Base-by-base conservation (phyloP, 2,888 invertebrate species). In the Nemotelus nigrinus region DNA sequence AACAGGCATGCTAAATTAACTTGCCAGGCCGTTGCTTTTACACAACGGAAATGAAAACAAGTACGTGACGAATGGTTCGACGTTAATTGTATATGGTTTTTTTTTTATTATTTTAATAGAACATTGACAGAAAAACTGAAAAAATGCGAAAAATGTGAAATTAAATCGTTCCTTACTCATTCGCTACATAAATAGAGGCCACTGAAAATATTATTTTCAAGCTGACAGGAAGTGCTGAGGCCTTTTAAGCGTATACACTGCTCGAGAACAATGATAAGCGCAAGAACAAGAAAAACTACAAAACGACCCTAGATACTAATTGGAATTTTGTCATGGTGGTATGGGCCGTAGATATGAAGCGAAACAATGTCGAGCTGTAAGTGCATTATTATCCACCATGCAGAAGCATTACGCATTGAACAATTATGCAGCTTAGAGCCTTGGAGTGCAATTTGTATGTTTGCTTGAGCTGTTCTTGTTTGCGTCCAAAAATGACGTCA, bases 221-320 rank as follows among this genome's bases (percentile, higher is more conserved):
- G 48, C 63, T 47, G 48, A 60, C 74, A 74, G 74, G 74, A 74
- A 74, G 74, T 63, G 60, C 5, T 74, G 60, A 60, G 74, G 47
- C 50, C 74, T 74, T 71, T 74, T 74, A 63, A 63, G 60, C 63
- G 10, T 53, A 53, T 53, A 43, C 43, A 8, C 63, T 3, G 10
- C 63, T 39, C 63, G 41, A n/a, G 43, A 41, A 7, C 6, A 53
- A 53, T 43, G 63, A 63, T 63, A 63, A 63, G 63, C 63, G 4
- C 8, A 65, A 5, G 50, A 50, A 50, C 5, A 50, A 50, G 65
- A 65, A 47, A 65, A 65, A 65, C 44, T 45, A 25, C 6, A 4
- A 5, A 44, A 45, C 65, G 45, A 25, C 25, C 47, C 3, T 8
- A 65, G 65, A 65, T 45, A 65, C 65, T 47, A 5, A 65, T 41